phyloP scores from a whole-genome alignment of 2,888 invertebrate species.

The Macrosiphum euphorbiae region DNA sequence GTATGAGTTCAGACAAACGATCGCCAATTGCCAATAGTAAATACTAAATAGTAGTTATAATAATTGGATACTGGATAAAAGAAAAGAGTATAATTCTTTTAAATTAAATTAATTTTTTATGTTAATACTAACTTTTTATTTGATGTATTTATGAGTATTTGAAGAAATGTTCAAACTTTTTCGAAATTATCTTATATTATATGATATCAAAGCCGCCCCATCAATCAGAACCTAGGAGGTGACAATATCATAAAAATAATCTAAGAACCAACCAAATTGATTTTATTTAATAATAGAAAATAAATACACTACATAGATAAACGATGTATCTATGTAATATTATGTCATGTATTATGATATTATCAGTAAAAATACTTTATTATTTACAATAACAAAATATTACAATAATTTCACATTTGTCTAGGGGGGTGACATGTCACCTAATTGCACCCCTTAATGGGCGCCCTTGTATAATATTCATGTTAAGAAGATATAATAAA shows the following conservation, averaged over 20 bases:
- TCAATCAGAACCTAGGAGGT: too few relatives aligned
- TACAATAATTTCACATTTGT: too few relatives aligned
- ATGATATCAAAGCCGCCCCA: background rate
- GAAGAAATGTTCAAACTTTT: background rate
- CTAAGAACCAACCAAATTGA: too few relatives aligned
- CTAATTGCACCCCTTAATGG: too few relatives aligned
- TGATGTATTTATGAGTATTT: background rate
- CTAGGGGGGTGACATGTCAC: too few relatives aligned
- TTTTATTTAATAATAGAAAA: too few relatives aligned
- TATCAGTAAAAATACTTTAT: too few relatives aligned
- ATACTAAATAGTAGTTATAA: background rate
- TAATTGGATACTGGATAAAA: background rate
- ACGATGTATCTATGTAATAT: too few relatives aligned
- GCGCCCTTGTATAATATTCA: background rate
- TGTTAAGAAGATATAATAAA: background rate
- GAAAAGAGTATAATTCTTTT: background rate
- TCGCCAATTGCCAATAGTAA: background rate
- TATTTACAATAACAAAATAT: too few relatives aligned
- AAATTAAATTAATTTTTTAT: background rate
- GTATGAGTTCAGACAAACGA: background rate
- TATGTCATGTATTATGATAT: too few relatives aligned
- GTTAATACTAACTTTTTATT: background rate
- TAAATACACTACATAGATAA: too few relatives aligned
- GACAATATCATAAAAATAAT: too few relatives aligned
- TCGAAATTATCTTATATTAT: background rate